A percentile compares a stretch with the other conserved stretches of the same genome.
Evolutionary conservation across 2,888 invertebrate species (phyloP).

Genomic region (Agrypnus murinus): DNA sequence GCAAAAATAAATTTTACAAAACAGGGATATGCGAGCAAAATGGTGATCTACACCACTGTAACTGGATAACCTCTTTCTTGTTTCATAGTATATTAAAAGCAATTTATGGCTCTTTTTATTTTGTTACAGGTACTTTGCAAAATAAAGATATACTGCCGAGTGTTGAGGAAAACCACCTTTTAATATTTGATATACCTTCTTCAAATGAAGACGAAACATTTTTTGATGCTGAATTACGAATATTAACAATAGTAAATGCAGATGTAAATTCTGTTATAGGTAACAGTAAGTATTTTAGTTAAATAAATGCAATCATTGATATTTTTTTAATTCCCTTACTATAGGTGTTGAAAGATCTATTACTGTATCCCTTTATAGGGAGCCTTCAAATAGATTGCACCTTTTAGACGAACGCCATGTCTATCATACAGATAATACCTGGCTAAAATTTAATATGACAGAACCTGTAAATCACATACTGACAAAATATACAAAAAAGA

Average conservation of each 20-base stretch:
- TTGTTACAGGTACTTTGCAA: slow-evolving; percentile 58
- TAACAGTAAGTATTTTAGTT: slow-evolving; percentile 13
- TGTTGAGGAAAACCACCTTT: slow-evolving; percentile 64
- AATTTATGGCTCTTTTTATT: no score
- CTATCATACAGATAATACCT: slow-evolving; percentile 66
- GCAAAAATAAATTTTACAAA: no score
- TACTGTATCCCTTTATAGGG: slow-evolving; percentile 63
- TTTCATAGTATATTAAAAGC: no score
- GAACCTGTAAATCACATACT: slow-evolving; percentile 58
- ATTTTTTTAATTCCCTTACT: background rate
- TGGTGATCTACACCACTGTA: no score
- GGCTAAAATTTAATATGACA: slow-evolving; percentile 68
- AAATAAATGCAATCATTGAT: background rate
- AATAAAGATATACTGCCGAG: slow-evolving; percentile 59
- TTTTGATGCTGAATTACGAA: slow-evolving; percentile 66
- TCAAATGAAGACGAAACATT: slow-evolving; percentile 65
- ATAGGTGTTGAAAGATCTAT: slow-evolving; percentile 62
- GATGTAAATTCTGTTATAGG: slow-evolving; percentile 40
- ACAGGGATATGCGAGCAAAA: no score
- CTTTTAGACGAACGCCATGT: slow-evolving; percentile 62
- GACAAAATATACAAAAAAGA: slow-evolving; percentile 45
- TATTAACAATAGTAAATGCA: slow-evolving; percentile 65
- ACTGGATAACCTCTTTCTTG: no score
- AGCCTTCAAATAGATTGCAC: slow-evolving; percentile 58
- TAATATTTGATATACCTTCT: slow-evolving; percentile 67